A percentile compares a stretch with the other conserved stretches of the same genome.
Conservation (phyloP, 2,888 invertebrate genomes). For the Drosophila rubida region DNA sequence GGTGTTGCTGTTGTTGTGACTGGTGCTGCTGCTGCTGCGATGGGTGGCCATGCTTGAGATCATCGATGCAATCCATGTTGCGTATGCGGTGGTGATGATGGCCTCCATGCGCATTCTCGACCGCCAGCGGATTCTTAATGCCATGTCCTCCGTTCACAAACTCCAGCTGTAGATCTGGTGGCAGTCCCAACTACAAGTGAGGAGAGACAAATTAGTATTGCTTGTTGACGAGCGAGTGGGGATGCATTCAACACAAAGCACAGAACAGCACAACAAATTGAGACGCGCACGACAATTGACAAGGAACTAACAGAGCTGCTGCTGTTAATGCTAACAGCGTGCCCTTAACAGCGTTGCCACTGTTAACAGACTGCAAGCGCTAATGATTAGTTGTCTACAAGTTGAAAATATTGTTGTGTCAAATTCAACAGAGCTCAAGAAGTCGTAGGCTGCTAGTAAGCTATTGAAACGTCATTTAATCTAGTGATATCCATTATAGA, state of each 20-base stretch:
- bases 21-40: constrained; percentile 44
- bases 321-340: not conserved
- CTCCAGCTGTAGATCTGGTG: constrained; percentile 94
- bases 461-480: too few relatives aligned
- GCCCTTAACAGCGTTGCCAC: not conserved
- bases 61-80: constrained; percentile 82
- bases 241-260: not conserved
- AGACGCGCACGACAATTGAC: not conserved
- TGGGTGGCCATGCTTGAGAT: constrained; percentile 77
- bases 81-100: constrained; percentile 86
- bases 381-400: too few relatives aligned
- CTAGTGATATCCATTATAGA: too few relatives aligned
- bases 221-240: too few relatives aligned
- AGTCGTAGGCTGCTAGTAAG: too few relatives aligned
- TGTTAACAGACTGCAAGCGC: not conserved
- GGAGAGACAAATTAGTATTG: not conserved
- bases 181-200: constrained; percentile 90
- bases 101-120: constrained; percentile 87
- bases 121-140: constrained; percentile 97
- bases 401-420: too few relatives aligned
- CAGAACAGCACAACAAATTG: not conserved
- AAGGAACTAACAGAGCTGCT: not conserved
- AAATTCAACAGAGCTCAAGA: too few relatives aligned
- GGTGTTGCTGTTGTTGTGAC: constrained; percentile 39
- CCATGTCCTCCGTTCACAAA: constrained; percentile 99